phyloP scores from a whole-genome alignment of 2,113 vertebrate genomes.

The Dermatemys mawii region DNA sequence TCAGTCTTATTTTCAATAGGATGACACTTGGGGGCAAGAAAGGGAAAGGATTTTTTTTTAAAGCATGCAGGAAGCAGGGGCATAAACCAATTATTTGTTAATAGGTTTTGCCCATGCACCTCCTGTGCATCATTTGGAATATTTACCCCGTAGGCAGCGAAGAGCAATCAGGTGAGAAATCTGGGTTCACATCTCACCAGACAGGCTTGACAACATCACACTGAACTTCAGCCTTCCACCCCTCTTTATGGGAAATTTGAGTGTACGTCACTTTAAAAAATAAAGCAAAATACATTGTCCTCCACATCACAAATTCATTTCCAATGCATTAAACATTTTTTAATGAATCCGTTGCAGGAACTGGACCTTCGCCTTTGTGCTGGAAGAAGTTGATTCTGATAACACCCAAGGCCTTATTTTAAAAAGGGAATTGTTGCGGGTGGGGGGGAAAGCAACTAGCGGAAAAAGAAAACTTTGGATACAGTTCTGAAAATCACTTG shows the following conservation, averaged over 20 bases:
- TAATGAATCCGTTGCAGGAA: neutral
- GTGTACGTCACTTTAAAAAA: neutral
- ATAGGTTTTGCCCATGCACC: constrained; percentile 61
- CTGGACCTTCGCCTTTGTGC: neutral
- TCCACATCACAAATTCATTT: neutral
- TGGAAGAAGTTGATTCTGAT: neutral
- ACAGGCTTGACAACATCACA: constrained; percentile 32
- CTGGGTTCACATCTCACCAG: constrained; percentile 60
- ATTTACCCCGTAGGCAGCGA: constrained; percentile 62
- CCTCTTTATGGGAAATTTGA: neutral
- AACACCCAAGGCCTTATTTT: rapidly evolving
- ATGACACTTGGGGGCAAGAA: constrained; percentile 47
- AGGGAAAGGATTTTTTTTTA: constrained; percentile 33
- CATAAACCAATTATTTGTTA: constrained; percentile 71
- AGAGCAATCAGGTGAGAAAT: constrained; percentile 75
- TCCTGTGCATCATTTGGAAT: constrained; percentile 66
- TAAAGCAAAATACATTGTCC: neutral
- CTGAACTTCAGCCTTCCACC: constrained; percentile 23
- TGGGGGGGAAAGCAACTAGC: rapidly evolving
- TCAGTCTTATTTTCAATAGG: constrained; percentile 37
- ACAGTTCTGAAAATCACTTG: neutral
- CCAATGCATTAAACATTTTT: rapidly evolving
- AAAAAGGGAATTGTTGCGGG: neutral
- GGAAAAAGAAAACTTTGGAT: neutral
- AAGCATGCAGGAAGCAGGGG: constrained; percentile 49